Conservation (phyloP, 2,113 vertebrate species). For the Paradoxurus hermaphroditus region DNA sequence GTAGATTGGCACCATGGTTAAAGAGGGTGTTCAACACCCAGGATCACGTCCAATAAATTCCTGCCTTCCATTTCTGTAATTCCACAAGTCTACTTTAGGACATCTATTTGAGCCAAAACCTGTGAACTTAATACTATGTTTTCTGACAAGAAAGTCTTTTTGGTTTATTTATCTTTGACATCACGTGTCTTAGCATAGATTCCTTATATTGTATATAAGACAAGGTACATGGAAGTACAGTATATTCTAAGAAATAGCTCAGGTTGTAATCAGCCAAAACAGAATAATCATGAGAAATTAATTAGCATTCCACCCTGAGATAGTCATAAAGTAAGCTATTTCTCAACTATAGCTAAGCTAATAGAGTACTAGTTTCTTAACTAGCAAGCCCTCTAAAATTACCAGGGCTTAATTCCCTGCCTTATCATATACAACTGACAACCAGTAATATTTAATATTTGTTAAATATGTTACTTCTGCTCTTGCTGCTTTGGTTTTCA, state of each 20-base stretch:
- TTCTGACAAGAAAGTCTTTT: neutral
- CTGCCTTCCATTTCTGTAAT: neutral
- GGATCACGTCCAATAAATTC: neutral
- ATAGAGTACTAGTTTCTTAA: neutral
- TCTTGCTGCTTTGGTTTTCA: neutral
- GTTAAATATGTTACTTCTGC: neutral
- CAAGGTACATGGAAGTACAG: neutral
- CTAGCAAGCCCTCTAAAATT: neutral
- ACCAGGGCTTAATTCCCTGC: too few species aligned
- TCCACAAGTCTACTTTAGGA: neutral
- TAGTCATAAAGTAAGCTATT: neutral
- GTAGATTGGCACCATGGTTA: too few species aligned
- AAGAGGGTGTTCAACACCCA: fast-evolving
- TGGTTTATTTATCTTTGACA: neutral
- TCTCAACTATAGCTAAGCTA: neutral
- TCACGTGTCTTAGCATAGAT: neutral
- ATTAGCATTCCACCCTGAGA: neutral
- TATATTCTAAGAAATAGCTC: neutral
- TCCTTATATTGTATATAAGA: neutral
- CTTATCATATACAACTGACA: neutral
- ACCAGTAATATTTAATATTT: neutral
- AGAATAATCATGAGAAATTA: neutral
- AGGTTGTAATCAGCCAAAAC: neutral
- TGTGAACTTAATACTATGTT: neutral
- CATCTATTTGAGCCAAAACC: neutral